A percentile compares a stretch with the other conserved stretches of the same genome.
These are phyloP conservation scores for Clitarchus hookeri DNA, from an alignment of 2,888 invertebrate species.

Conservation along the genomic window DNA sequence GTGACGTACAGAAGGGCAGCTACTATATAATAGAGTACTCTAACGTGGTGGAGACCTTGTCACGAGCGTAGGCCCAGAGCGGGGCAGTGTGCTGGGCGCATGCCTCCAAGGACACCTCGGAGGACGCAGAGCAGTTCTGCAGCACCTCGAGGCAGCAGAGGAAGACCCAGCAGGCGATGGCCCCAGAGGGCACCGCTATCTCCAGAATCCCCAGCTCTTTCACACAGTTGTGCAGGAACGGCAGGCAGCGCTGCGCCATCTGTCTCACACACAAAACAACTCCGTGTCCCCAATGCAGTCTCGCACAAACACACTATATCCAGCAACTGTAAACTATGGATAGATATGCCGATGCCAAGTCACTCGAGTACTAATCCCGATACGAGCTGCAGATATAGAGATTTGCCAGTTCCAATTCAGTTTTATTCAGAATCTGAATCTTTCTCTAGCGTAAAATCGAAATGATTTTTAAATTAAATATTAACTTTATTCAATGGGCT, in stretches of 20 bases:
- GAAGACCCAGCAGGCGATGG: slow-evolving; percentile 91
- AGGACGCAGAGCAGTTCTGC: slow-evolving; percentile 70
- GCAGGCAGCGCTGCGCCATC: slow-evolving; percentile 87
- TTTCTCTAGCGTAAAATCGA: too few species aligned
- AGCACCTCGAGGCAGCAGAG: slow-evolving; percentile 88
- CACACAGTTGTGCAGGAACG: slow-evolving; percentile 87
- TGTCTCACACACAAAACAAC: slow-evolving; percentile 47
- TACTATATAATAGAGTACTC: too few species aligned
- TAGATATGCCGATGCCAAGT: too few species aligned
- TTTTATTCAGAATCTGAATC: too few species aligned
- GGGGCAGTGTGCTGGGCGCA: slow-evolving; percentile 86
- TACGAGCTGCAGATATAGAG: too few species aligned
- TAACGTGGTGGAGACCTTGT: slow-evolving; percentile 63
- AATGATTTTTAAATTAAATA: too few species aligned
- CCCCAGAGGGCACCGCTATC: slow-evolving; percentile 78
- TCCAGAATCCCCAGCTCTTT: slow-evolving; percentile 83
- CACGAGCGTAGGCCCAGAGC: slow-evolving; percentile 85
- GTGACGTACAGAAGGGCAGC: too few species aligned
- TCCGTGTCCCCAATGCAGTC: not conserved
- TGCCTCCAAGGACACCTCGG: slow-evolving; percentile 59
- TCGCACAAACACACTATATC: not conserved
- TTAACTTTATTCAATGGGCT: too few species aligned
- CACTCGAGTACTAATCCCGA: too few species aligned
- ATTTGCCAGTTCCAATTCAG: too few species aligned
- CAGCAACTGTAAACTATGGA: too few species aligned